phyloP scores from a whole-genome alignment of 2,113 vertebrate genomes.

The Apistogramma diplotaenia region DNA sequence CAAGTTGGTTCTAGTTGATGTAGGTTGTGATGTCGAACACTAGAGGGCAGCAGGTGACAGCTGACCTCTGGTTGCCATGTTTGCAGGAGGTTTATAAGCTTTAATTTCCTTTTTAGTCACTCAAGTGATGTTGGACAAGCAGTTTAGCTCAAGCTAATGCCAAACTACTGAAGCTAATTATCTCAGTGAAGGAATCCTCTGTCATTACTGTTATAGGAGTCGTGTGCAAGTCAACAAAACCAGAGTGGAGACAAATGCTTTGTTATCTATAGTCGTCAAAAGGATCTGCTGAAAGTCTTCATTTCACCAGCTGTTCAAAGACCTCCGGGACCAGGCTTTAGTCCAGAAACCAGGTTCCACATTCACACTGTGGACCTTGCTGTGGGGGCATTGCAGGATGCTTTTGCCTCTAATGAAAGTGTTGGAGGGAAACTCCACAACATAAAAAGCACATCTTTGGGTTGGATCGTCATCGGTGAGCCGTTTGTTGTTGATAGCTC shows the following conservation, averaged over 20 bases:
- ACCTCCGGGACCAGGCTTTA: no score
- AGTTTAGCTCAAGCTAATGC: background rate
- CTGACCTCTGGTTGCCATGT: background rate
- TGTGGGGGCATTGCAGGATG: background rate
- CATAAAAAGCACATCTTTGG: background rate
- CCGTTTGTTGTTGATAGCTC: conserved; percentile 3
- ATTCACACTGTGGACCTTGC: background rate
- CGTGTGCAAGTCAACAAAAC: background rate
- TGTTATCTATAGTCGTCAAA: no score
- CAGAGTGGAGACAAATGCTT: fast-evolving
- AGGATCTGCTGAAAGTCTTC: no score
- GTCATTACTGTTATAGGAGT: no score
- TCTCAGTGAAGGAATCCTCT: background rate
- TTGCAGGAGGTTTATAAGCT: background rate
- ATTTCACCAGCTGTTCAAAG: no score
- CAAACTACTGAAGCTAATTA: fast-evolving
- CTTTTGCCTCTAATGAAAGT: background rate
- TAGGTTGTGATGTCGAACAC: background rate
- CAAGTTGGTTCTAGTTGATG: background rate
- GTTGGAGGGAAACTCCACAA: background rate
- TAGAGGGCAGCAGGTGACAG: conserved; percentile 36
- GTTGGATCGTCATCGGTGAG: background rate
- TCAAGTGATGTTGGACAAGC: background rate
- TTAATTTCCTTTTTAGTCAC: background rate
- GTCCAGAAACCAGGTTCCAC: no score